phyloP scores from a whole-genome alignment of 23 tunicate species.

The Clavelina lepadiformis region DNA sequence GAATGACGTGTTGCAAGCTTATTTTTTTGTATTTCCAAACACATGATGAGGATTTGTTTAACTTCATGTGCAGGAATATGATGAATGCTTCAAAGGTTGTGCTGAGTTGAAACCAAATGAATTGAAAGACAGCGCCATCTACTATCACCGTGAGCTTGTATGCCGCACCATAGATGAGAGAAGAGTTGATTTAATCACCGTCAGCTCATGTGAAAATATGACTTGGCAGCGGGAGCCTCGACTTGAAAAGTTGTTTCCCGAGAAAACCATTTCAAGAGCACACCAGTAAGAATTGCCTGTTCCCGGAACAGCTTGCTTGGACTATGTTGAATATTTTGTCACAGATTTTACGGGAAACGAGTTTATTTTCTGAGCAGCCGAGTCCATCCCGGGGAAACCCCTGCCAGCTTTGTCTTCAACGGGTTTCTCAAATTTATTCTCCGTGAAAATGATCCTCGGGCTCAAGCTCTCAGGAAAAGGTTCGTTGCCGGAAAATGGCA shows the following conservation, averaged over 20 bases:
- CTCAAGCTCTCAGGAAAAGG: slow-evolving; percentile 64
- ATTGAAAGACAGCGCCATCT: slow-evolving; percentile 44
- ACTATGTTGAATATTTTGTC: not conserved
- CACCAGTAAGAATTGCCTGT: slow-evolving; percentile 25
- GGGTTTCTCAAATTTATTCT: slow-evolving; percentile 90
- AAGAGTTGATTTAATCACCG: slow-evolving; percentile 78
- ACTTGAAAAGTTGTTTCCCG: slow-evolving; percentile 60
- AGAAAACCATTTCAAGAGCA: slow-evolving; percentile 36
- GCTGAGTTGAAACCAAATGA: slow-evolving; percentile 46
- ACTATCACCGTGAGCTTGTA: slow-evolving; percentile 83
- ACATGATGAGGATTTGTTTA: not conserved
- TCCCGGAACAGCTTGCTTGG: not conserved
- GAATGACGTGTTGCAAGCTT: not conserved
- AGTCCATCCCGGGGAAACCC: slow-evolving; percentile 99
- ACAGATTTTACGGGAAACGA: slow-evolving; percentile 53
- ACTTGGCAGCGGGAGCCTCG: slow-evolving; percentile 55
- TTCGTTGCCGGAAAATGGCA: slow-evolving; percentile 11
- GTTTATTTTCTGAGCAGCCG: slow-evolving; percentile 78
- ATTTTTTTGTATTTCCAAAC: not conserved
- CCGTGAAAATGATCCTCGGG: slow-evolving; percentile 78
- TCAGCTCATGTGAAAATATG: slow-evolving; percentile 69
- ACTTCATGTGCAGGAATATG: slow-evolving; percentile 25
- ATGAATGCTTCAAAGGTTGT: slow-evolving; percentile 40
- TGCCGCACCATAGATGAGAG: slow-evolving; percentile 65
- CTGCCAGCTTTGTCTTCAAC: slow-evolving; percentile 91